Evolutionary conservation across 2,797 vertebrate genomes (phyloP), one percentile per base, ranked within the genome.

Genomic region (Etheostoma perlongum): DNA sequence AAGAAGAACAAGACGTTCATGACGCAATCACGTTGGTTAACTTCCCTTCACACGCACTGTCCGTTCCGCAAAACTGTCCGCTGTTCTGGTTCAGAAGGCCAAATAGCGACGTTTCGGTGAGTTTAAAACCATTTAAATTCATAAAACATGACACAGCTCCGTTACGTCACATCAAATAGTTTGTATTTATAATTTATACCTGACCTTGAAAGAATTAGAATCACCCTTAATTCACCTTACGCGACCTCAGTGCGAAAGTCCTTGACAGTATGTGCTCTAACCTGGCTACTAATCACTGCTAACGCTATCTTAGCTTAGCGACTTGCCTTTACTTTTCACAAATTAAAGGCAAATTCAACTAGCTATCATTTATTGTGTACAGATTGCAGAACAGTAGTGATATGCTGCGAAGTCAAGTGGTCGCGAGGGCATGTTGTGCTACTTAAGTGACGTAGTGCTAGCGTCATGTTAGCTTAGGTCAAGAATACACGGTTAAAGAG

Each of bases 61-160:
- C 79, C 61, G 52, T 68, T 86, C 60, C 59, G 14, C 13, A 76
- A 88, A 40, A 53, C 54, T 57, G 84, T 90, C 91, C 85, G 93
- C 92, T 93, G 93, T 95, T 95, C 93, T 94, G 93, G 92, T 94
- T 94, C 3, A 94, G 91, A 90, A 95, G 93, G 93, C 93, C 92
- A 93, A 94, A 94, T 93, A 94, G 94, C 89, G 89, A 93, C 77
- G 84, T 53, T 33, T 73, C 67, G 89, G 93, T 95, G 75, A 94
- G 91, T 90, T 80, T 68, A 19, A 73, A 76, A 36, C 0, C 1
- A n/a, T 49, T 66, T 8, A 1, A 21, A 42, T 1, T 1, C 0
- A 1, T 25, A 7, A 1, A 0, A 19, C n/a, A 33, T 16, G 14
- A 7, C 6, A n/a, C 11, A 1, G 2, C 0, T 33, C 0, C 1